Conservation (phyloP, 2,113 vertebrate genomes). For the Sula dactylatra region DNA sequence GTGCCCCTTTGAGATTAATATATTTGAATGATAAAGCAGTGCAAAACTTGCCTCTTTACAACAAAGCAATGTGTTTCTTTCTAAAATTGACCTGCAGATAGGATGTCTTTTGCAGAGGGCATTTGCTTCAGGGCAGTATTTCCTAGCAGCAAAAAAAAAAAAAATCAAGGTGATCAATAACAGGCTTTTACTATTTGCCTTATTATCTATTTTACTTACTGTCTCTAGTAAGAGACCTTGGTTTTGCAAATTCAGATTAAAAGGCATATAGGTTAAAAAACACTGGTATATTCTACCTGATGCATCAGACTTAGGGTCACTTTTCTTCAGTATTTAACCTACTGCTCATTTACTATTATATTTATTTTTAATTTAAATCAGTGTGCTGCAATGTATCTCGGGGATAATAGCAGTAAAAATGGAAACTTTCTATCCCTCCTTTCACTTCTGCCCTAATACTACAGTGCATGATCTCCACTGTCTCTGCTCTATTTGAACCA, state of each 20-base stretch:
- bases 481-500: background rate
- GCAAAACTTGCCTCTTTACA: background rate
- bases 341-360: background rate
- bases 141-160: background rate
- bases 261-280: background rate
- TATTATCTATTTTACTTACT: background rate
- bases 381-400: background rate
- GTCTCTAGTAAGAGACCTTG: background rate
- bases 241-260: background rate
- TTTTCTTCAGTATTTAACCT: background rate
- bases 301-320: background rate
- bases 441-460: background rate
- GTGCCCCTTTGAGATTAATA: background rate
- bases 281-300: background rate
- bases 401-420: background rate
- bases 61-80: background rate
- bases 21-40: background rate
- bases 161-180: background rate
- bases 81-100: background rate
- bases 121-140: background rate
- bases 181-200: background rate
- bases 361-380: background rate
- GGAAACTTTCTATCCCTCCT: background rate
- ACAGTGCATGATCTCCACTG: rapidly evolving
- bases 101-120: background rate